Percentiles rank a stretch among this genome's conserved stretches.
phyloP scores from a whole-genome alignment of 2,797 vertebrate genomes.

The Danionella dracula region DNA sequence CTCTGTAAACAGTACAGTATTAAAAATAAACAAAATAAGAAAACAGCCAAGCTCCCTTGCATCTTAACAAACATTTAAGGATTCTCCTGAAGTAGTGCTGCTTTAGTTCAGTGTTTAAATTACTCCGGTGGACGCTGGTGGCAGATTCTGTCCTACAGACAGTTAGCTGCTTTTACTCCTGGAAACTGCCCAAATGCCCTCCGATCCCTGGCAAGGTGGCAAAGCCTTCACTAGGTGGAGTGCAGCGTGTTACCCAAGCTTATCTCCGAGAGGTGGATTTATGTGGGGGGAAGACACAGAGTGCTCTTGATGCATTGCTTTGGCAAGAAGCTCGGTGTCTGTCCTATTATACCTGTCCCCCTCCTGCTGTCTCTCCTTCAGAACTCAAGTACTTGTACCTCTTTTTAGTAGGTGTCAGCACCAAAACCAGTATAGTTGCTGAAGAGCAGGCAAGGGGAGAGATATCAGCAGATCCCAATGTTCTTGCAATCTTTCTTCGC shows the following conservation, averaged over 20 bases:
- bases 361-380: not conserved
- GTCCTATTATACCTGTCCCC: conserved; percentile 31
- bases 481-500: conserved; percentile 17
- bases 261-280: conserved; percentile 40
- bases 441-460: conserved; percentile 3
- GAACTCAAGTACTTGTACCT: conserved; percentile 10
- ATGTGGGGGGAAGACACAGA: conserved; percentile 35
- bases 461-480: conserved; percentile 25
- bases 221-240: conserved; percentile 63
- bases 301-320: conserved; percentile 35
- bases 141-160: conserved; percentile 27
- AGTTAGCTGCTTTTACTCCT: conserved; percentile 40
- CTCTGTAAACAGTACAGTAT: too few relatives aligned
- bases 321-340: conserved; percentile 31
- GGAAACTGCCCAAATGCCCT: conserved; percentile 33
- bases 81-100: conserved; percentile 24
- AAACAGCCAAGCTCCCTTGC: too few relatives aligned
- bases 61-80: too few relatives aligned
- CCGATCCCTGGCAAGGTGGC: conserved; percentile 38
- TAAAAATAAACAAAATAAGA: too few relatives aligned
- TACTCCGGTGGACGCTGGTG: conserved; percentile 16
- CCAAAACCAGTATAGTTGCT: conserved; percentile 6
- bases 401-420: conserved; percentile 23
- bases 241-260: conserved; percentile 32
- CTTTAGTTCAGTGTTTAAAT: conserved; percentile 36